Evolutionary conservation across 2,113 vertebrate species (phyloP), one percentile per base, ranked within the genome.

Genomic region (Carlito syrichta): DNA sequence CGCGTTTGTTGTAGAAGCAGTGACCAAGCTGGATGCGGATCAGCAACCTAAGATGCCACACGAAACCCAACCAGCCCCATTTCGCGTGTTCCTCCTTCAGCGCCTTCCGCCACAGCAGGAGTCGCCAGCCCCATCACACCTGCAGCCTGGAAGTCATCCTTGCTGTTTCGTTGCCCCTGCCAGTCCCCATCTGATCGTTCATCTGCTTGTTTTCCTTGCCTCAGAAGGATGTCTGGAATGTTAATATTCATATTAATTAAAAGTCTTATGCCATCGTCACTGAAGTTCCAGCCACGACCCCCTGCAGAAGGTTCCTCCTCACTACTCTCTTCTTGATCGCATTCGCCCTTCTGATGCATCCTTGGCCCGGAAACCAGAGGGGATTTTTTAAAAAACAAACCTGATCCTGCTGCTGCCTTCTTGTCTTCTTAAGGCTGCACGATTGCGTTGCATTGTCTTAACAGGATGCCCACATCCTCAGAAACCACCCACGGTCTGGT

Each of bases 181-280:
- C 22, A 25, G 19, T 95, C 38, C 16, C 23, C 23, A 48, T 54
- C 10, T 66, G 78, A 68, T 40, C 9, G 27, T 52, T 68, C 69
- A 86, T 83, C 68, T 56, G 30, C 27, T 22, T 95, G 52, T 25
- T 83, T 82, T 95, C 50, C 38, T 38, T 54, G 19, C 20, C 14
- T 68, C 27, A 35, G 45, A 88, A 91, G 56, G 56, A 63, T 13
- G 30, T 79, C 38, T 43, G 27, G 19, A 78, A 92, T 50, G n/a
- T 35, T 95, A 38, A 73, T 54, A 35, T 71, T 84, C 40, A 17
- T 92, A n/a, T n/a, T n/a, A n/a, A n/a, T n/a, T n/a, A n/a, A n/a
- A n/a, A n/a, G n/a, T 86, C 68, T 81, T 30, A 52, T 17, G 16
- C 7, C 40, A 6, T 83, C 22, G 25, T 56, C n/a, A 62, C 4